Evolutionary conservation across 1,140 invertebrate genomes (phyloP).

Genomic region (Drosophila sproati): DNA sequence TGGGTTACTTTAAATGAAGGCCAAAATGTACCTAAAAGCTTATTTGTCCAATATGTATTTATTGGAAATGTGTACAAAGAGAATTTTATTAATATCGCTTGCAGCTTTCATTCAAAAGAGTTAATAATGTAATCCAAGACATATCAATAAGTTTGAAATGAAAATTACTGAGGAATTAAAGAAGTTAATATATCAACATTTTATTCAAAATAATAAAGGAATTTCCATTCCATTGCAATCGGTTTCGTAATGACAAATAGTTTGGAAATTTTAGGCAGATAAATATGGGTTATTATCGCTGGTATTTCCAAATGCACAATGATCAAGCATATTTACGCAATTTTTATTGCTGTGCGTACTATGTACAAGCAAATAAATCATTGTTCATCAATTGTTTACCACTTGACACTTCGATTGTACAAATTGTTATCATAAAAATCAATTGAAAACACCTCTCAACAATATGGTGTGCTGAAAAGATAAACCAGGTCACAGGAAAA

Average conservation of each 20-base stretch:
- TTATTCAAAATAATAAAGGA: neutral
- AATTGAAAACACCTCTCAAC: neutral
- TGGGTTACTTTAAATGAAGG: constrained; percentile 23
- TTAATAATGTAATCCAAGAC: no score
- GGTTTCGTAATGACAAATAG: neutral
- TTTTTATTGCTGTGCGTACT: neutral
- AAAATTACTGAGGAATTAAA: no score
- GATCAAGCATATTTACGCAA: neutral
- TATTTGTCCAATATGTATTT: no score
- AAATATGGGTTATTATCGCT: neutral
- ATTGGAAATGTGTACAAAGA: no score
- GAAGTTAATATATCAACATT: no score
- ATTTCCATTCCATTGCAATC: neutral
- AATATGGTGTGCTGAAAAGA: constrained; percentile 33
- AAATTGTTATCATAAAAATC: constrained; percentile 21
- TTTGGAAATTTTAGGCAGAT: neutral
- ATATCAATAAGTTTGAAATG: no score
- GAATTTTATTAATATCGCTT: no score
- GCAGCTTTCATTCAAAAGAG: no score
- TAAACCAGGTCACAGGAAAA: constrained; percentile 20
- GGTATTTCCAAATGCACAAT: neutral
- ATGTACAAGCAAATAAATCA: constrained; percentile 42
- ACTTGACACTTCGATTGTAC: constrained; percentile 4
- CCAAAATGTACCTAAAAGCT: neutral
- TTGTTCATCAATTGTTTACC: constrained; percentile 24